Base-by-base conservation (phyloP, 2,113 vertebrate species). In the Hemiprocne comata region DNA sequence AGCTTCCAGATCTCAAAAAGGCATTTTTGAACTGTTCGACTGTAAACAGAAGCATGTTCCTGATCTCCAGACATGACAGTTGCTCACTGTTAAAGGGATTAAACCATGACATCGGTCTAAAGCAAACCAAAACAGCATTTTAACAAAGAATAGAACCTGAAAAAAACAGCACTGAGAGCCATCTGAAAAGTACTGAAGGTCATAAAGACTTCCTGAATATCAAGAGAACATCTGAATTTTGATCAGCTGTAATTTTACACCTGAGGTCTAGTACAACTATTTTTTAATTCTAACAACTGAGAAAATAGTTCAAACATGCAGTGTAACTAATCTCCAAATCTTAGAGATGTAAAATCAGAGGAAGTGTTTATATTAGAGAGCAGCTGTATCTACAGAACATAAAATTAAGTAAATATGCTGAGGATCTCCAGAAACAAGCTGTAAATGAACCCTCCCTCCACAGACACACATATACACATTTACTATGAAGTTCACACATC, bases 251-350 rank as follows among this genome's bases (percentile, higher is more conserved):
- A 74, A 89, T 93, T 85, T 97, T 89, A 93, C 79, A 93, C 91
- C 79, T 70, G 85, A 94, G 92, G 55, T 90, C 79, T 93, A 64
- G 34, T 79, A 95, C 87, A 93, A 83, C 85, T 34, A 74, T 29
- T 75, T 81, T 92, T 95, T 93, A 88, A 96, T 93, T 88, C 76
- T 86, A 78, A 91, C 83, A 92, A 86, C 53, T 86, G 72, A 77
- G 64, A 92, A 90, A 86, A 86, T 46, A 95, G 90, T 71, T 95
- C 72, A 88, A 29, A 90, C 44, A 51, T 36, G 44, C 48, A 65
- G 28, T 53, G 36, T 60, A 91, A 69, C 88, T 93, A 60, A 94
- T 94, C 65, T 80, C n/a, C 73, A 88, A 83, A 90, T 57, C 87
- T 94, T 51, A 48, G 69, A 95, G 90, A 88, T 61, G 50, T 71